Conservation (phyloP, 1,140 invertebrate species). For the Trichoplusia ni region DNA sequence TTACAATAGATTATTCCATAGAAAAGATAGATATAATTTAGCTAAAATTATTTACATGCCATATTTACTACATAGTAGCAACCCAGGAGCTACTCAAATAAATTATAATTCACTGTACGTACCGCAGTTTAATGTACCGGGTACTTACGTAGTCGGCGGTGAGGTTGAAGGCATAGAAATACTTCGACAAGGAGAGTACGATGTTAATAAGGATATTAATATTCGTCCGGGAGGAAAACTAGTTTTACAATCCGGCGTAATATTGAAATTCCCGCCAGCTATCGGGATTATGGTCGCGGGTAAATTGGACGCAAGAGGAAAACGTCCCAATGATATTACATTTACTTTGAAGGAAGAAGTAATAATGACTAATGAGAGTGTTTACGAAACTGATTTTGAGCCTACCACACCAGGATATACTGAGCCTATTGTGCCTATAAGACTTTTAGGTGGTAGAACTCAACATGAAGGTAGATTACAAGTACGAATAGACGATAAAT, state of each 20-base stretch:
- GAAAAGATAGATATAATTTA: constrained; percentile 95
- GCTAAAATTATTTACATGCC: constrained; percentile 94
- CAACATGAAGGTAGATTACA: constrained; percentile 90
- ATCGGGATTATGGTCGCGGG: constrained; percentile 99
- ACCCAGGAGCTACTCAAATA: constrained; percentile 90
- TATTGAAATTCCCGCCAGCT: constrained; percentile 92
- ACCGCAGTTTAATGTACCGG: constrained; percentile 87
- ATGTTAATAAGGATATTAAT: constrained; percentile 94
- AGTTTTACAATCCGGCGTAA: constrained; percentile 92
- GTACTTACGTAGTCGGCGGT: constrained; percentile 89
- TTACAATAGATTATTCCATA: constrained; percentile 91
- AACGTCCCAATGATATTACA: constrained; percentile 88
- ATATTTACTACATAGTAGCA: constrained; percentile 91
- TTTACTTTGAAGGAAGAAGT: constrained; percentile 90
- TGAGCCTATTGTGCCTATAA: constrained; percentile 84
- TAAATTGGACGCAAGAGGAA: constrained; percentile 91
- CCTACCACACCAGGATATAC: constrained; percentile 81
- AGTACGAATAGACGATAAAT: constrained; percentile 90
- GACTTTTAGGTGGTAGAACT: constrained; percentile 89
- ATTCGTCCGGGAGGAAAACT: constrained; percentile 93
- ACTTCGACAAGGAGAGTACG: constrained; percentile 90
- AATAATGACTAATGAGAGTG: constrained; percentile 83
- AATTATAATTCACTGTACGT: constrained; percentile 88
- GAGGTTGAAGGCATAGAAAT: constrained; percentile 94
- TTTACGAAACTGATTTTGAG: constrained; percentile 82